phyloP scores from a whole-genome alignment of 1,140 invertebrate species.

The Dreissena polymorpha region DNA sequence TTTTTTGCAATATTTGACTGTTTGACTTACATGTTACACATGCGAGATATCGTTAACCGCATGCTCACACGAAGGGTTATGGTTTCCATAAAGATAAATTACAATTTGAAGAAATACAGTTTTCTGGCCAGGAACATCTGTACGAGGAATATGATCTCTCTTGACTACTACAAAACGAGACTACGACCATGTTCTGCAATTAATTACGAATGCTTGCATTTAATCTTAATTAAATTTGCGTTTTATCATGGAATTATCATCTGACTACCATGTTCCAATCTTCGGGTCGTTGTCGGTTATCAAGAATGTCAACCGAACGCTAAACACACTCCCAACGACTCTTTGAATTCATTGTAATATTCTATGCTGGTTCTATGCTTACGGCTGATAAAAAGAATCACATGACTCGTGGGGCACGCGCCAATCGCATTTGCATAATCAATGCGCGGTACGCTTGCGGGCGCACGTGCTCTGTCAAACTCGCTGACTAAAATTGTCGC shows the following conservation, averaged over 20 bases:
- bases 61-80: too few species aligned
- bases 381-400: conserved; percentile 48
- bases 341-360: conserved; percentile 46
- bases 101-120: too few species aligned
- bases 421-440: conserved; percentile 58
- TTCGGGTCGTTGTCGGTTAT: conserved; percentile 10
- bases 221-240: conserved; percentile 10
- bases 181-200: conserved; percentile 2
- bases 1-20: too few species aligned
- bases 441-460: conserved; percentile 56
- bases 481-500: conserved; percentile 39
- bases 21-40: too few species aligned
- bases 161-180: conserved; percentile 7
- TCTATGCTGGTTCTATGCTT: conserved; percentile 24
- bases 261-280: neutral
- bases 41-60: too few species aligned
- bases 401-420: conserved; percentile 58
- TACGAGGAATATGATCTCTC: conserved; percentile 1
- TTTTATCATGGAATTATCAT: neutral
- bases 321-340: conserved; percentile 17
- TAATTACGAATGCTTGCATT: conserved; percentile 12
- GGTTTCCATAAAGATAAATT: too few species aligned
- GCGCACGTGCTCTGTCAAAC: conserved; percentile 55
- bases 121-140: neutral
- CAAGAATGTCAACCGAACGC: conserved; percentile 31